phyloP scores from a whole-genome alignment of 2,797 vertebrate species.

The Lacerta agilis region DNA sequence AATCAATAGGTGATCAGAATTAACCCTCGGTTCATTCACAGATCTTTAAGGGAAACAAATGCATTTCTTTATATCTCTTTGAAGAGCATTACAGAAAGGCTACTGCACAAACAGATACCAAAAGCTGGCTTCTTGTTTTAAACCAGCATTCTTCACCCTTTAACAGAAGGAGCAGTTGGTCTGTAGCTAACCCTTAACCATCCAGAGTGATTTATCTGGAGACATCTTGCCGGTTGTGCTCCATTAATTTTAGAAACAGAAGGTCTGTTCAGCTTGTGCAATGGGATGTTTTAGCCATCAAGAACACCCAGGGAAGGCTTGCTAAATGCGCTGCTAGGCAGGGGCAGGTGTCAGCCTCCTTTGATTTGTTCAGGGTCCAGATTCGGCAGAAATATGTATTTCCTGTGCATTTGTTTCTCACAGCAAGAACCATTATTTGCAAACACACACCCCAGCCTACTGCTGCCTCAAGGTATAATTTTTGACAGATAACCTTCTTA shows the following conservation, averaged over 20 bases:
- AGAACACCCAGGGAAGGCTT: background rate
- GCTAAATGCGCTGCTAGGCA: background rate
- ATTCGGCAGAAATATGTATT: constrained; percentile 42
- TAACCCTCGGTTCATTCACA: background rate
- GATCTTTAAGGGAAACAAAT: background rate
- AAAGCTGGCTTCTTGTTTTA: background rate
- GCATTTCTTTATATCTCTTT: background rate
- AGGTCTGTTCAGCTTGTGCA: constrained; percentile 22
- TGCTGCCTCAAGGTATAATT: constrained; percentile 56
- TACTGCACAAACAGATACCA: too few species aligned
- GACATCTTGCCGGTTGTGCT: constrained; percentile 12
- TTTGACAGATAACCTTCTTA: constrained; percentile 68
- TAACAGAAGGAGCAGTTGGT: background rate
- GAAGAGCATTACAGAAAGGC: background rate
- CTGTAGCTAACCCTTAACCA: constrained; percentile 8
- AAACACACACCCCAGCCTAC: constrained; percentile 62
- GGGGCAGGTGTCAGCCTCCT: constrained; percentile 14
- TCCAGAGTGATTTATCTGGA: constrained; percentile 28
- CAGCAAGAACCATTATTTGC: constrained; percentile 62
- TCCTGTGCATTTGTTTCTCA: constrained; percentile 59
- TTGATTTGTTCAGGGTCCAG: constrained; percentile 26
- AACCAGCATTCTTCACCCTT: background rate
- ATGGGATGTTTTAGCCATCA: constrained; percentile 7
- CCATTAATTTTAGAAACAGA: constrained; percentile 41
- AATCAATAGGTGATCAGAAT: too few species aligned